These are phyloP conservation scores for Gavialis gangeticus DNA, from an alignment of 2,113 vertebrate genomes.

Conservation along the genomic window DNA sequence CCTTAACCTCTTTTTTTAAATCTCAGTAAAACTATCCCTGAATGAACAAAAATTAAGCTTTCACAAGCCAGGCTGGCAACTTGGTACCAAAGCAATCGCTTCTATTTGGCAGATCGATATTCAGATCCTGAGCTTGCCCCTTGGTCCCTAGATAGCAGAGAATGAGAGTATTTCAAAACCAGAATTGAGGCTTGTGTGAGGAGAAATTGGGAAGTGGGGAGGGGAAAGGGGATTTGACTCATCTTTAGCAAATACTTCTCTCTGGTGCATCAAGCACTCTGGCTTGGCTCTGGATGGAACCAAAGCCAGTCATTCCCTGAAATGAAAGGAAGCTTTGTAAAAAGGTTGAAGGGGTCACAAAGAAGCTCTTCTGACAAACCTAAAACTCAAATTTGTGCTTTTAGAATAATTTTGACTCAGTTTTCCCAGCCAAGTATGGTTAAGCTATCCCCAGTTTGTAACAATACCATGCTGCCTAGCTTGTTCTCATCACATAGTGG, in stretches of 20 bases:
- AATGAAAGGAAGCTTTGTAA: accelerated
- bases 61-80: background rate
- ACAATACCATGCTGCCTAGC: background rate
- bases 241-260: background rate
- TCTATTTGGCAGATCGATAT: background rate
- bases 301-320: background rate
- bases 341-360: background rate
- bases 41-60: background rate
- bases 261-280: background rate
- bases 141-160: background rate
- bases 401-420: background rate
- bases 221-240: no score
- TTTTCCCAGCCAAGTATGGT: background rate
- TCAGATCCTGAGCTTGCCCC: background rate
- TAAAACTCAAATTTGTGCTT: background rate
- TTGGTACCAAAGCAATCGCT: background rate
- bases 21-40: background rate
- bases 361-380: background rate
- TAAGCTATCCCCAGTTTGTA: background rate
- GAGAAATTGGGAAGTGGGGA: no score
- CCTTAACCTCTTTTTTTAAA: background rate
- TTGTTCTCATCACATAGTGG: background rate
- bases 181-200: background rate
- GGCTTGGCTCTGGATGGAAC: no score
- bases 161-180: background rate